These are phyloP conservation scores for Rattus norvegicus DNA, from an alignment of 2,113 vertebrate species.

Conservation along the genomic window DNA sequence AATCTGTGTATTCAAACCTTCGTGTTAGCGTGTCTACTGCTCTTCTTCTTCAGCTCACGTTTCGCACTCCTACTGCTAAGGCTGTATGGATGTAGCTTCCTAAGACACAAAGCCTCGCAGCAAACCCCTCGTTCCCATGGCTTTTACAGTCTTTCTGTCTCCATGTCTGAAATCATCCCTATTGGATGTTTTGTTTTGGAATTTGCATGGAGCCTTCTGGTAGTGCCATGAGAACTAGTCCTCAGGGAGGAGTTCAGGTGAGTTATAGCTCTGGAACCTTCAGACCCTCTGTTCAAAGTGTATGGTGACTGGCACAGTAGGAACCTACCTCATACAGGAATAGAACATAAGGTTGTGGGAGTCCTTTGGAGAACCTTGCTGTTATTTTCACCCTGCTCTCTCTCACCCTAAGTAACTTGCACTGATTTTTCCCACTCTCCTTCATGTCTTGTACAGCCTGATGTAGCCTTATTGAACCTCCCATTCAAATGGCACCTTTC, in stretches of 20 bases:
- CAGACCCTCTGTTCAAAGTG: neutral
- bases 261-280: neutral
- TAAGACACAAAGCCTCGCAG: neutral
- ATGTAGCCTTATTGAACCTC: neutral
- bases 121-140: neutral
- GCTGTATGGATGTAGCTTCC: neutral
- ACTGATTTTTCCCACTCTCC: accelerated
- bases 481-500: too few relatives aligned
- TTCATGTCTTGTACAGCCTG: neutral
- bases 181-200: neutral
- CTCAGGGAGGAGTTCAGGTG: too few relatives aligned
- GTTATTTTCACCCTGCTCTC: neutral
- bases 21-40: neutral
- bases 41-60: neutral
- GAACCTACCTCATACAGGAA: neutral
- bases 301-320: neutral
- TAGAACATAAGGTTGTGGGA: neutral
- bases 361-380: neutral
- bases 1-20: neutral
- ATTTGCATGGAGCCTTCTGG: neutral
- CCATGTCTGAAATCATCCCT: neutral
- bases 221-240: neutral
- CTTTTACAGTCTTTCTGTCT: neutral
- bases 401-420: neutral
- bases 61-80: neutral